Conservation (phyloP, 2,888 invertebrate species). For the Chrysopilus asiliformis region DNA sequence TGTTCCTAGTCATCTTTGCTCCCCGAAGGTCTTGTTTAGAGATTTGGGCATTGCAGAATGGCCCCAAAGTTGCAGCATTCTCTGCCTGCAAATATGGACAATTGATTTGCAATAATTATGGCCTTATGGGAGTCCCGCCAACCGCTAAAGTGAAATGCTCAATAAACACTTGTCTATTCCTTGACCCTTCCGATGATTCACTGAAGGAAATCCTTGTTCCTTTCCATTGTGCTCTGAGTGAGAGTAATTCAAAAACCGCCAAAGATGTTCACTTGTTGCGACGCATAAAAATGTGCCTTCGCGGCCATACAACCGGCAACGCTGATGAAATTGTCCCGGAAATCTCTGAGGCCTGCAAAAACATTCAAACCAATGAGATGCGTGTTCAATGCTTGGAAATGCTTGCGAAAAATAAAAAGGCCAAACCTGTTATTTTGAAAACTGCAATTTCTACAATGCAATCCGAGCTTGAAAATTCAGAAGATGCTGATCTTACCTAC, state of each 20-base stretch:
- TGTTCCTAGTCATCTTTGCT: constrained; percentile 86
- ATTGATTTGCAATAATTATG: constrained; percentile 66
- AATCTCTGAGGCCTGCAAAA: constrained; percentile 37
- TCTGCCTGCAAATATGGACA: constrained; percentile 75
- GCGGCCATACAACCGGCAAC: constrained; percentile 41
- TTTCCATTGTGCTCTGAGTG: constrained; percentile 80
- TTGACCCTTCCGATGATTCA: constrained; percentile 65
- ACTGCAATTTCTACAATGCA: constrained; percentile 36
- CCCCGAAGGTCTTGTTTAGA: constrained; percentile 86
- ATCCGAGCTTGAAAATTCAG: constrained; percentile 28
- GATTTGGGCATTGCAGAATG: constrained; percentile 83
- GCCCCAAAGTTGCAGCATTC: constrained; percentile 81
- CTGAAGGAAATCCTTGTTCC: constrained; percentile 76
- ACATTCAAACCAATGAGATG: constrained; percentile 58
- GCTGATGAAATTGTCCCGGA: constrained; percentile 32
- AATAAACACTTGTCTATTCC: constrained; percentile 60
- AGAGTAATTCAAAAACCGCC: constrained; percentile 73
- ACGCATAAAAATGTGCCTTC: constrained; percentile 54
- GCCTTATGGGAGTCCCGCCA: constrained; percentile 57
- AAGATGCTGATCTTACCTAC: constrained; percentile 20
- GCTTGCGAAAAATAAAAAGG: constrained; percentile 49
- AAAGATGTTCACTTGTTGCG: constrained; percentile 78
- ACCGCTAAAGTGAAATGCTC: constrained; percentile 44
- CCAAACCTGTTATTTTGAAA: constrained; percentile 47
- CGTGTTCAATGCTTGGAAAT: constrained; percentile 58